A percentile compares a stretch with the other conserved stretches of the same genome.
Conservation (phyloP, 2,113 vertebrate genomes). For the Neolamprologus devosi region DNA sequence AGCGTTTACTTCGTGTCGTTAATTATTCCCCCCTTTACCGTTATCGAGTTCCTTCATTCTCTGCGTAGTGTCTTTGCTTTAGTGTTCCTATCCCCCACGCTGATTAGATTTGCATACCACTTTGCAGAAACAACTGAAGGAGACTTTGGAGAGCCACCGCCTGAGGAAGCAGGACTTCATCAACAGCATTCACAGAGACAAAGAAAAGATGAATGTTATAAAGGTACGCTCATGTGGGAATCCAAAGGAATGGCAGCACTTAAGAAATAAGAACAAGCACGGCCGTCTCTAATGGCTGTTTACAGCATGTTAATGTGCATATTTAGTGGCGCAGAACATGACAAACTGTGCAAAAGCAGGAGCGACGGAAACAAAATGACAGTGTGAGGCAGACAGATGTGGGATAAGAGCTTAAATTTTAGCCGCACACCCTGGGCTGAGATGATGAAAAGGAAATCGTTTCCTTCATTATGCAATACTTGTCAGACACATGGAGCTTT, state of each 20-base stretch:
- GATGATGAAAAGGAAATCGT: not conserved
- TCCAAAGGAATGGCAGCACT: conserved; percentile 11
- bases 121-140: conserved; percentile 71
- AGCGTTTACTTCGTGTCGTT: not conserved
- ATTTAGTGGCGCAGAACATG: not conserved
- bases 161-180: conserved; percentile 59
- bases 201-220: conserved; percentile 71
- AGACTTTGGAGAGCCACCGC: conserved; percentile 62
- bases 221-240: conserved; percentile 57
- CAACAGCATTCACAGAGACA: conserved; percentile 43
- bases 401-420: not conserved
- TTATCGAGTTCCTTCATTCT: not conserved
- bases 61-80: not conserved
- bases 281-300: conserved; percentile 36
- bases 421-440: not conserved
- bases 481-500: not conserved
- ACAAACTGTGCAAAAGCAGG: not conserved
- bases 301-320: conserved; percentile 10
- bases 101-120: not conserved
- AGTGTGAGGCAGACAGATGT: not conserved
- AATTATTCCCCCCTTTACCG: not conserved
- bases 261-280: conserved; percentile 41
- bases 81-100: not conserved
- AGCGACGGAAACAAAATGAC: not conserved
- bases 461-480: not conserved